phyloP scores from a whole-genome alignment of 2,888 invertebrate species.

The Homarus gammarus region DNA sequence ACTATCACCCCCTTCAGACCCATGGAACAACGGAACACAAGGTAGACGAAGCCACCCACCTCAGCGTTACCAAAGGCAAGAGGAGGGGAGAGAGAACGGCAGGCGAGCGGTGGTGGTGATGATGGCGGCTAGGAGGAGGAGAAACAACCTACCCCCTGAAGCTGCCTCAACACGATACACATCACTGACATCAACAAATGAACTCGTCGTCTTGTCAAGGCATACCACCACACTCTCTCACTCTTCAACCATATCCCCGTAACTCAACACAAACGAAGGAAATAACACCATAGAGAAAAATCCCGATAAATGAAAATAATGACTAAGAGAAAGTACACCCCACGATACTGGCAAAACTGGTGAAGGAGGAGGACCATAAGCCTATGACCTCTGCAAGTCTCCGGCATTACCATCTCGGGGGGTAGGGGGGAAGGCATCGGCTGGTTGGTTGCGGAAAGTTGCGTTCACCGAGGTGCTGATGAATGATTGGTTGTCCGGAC shows the following conservation, averaged over 20 bases:
- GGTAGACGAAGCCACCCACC: background rate
- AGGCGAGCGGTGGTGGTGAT: too few relatives aligned
- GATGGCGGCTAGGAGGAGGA: too few relatives aligned
- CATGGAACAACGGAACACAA: background rate
- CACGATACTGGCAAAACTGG: slow-evolving; percentile 31
- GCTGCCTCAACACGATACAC: too few relatives aligned
- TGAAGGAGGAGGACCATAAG: slow-evolving; percentile 52
- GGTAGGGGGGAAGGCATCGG: slow-evolving; percentile 65
- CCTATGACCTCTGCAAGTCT: slow-evolving; percentile 63
- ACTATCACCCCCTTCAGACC: background rate
- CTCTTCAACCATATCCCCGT: too few relatives aligned
- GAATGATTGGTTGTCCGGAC: slow-evolving; percentile 47
- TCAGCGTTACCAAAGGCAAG: slow-evolving; percentile 7
- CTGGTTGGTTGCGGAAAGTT: slow-evolving; percentile 30
- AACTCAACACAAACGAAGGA: too few relatives aligned
- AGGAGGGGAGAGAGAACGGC: too few relatives aligned
- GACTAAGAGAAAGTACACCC: background rate
- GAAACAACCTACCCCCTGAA: too few relatives aligned
- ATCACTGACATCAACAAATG: too few relatives aligned
- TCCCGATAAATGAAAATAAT: too few relatives aligned
- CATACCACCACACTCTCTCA: too few relatives aligned
- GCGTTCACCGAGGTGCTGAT: slow-evolving; percentile 33
- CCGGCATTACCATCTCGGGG: slow-evolving; percentile 80
- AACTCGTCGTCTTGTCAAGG: too few relatives aligned
- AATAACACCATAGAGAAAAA: too few relatives aligned